Conservation (phyloP, 2,797 vertebrate genomes). For the Artibeus lituratus region DNA sequence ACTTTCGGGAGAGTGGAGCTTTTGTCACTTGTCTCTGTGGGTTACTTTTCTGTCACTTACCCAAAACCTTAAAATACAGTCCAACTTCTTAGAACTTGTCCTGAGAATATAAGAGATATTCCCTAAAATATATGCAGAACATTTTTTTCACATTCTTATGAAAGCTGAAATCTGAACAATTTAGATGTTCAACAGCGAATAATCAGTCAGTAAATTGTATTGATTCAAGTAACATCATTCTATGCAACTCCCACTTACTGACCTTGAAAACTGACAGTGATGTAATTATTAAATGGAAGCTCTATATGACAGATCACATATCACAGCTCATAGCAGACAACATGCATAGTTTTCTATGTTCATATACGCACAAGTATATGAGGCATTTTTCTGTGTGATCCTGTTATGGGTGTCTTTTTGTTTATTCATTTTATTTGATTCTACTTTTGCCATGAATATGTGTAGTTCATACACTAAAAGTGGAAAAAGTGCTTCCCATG, state of each 20-base stretch:
- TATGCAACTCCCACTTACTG: accelerated
- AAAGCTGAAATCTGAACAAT: neutral
- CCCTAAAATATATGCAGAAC: no score
- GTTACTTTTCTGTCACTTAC: no score
- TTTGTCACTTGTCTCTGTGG: neutral
- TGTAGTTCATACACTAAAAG: neutral
- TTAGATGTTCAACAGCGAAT: neutral
- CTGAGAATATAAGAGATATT: neutral
- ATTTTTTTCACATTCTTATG: neutral
- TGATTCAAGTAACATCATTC: neutral
- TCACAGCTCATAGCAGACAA: accelerated
- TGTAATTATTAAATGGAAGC: neutral
- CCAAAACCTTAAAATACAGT: neutral
- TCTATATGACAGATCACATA: accelerated
- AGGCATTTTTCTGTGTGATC: neutral
- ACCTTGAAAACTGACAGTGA: neutral
- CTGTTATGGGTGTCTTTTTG: neutral
- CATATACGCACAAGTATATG: accelerated
- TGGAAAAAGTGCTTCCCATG: neutral
- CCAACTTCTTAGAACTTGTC: neutral
- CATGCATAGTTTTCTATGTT: neutral
- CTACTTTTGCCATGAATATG: neutral
- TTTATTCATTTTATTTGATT: neutral
- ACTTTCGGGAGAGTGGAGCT: accelerated
- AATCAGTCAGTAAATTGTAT: accelerated